Conservation (phyloP, 2,888 invertebrate genomes). For the Lithophane leautieri region DNA sequence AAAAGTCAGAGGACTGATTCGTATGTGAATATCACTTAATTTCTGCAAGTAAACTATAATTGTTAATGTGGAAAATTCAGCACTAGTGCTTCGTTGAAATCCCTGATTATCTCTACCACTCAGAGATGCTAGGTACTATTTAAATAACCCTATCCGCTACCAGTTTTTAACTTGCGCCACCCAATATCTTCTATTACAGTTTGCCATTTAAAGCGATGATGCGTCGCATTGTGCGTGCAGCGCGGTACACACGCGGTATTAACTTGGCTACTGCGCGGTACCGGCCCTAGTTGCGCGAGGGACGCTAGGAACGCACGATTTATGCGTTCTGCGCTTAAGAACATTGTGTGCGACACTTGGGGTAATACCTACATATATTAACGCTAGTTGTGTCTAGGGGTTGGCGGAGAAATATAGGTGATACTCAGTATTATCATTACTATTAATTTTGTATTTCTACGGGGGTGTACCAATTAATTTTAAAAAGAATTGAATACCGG, state of each 20-base stretch:
- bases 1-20: background rate
- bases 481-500: too few relatives aligned
- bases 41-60: background rate
- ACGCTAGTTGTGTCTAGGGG: slow-evolving; percentile 22
- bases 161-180: slow-evolving; percentile 24
- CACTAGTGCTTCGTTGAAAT: background rate
- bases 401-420: too few relatives aligned
- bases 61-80: background rate
- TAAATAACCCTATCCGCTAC: background rate
- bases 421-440: too few relatives aligned
- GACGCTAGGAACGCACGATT: slow-evolving; percentile 61
- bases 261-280: slow-evolving; percentile 43
- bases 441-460: too few relatives aligned
- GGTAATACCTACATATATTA: slow-evolving; percentile 39
- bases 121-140: background rate
- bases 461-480: too few relatives aligned
- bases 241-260: slow-evolving; percentile 41
- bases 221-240: slow-evolving; percentile 71
- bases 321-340: slow-evolving; percentile 51
- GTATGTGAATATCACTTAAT: background rate
- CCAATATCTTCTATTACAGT: slow-evolving; percentile 61
- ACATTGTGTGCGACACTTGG: slow-evolving; percentile 46
- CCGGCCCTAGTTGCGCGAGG: slow-evolving; percentile 47
- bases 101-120: background rate
- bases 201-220: slow-evolving; percentile 68